Conservation (phyloP, 2,888 invertebrate genomes). For the Ophioninae sp. region DNA sequence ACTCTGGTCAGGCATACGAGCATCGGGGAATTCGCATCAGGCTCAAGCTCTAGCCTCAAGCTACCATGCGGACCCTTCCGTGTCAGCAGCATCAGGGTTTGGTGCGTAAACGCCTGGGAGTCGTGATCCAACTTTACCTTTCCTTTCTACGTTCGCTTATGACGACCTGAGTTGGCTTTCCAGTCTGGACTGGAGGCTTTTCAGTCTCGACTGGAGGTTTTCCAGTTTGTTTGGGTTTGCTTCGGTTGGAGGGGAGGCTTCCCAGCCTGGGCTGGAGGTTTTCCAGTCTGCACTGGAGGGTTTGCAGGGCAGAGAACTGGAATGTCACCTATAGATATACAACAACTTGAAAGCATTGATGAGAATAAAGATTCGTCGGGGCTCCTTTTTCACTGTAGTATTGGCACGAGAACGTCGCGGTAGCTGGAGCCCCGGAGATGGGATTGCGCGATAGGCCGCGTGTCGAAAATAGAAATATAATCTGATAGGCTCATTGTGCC, state of each 20-base stretch:
- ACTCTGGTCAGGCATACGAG: constrained; percentile 28
- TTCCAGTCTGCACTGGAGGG: neutral
- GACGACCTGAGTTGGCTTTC: constrained; percentile 32
- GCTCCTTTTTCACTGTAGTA: constrained; percentile 38
- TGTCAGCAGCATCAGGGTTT: constrained; percentile 46
- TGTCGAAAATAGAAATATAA: constrained; percentile 81
- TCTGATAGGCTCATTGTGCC: constrained; percentile 81
- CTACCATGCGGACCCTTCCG: constrained; percentile 45
- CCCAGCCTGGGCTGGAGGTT: constrained; percentile 4
- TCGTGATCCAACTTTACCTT: constrained; percentile 47
- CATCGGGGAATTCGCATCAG: constrained; percentile 58
- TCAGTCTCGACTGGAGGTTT: too few species aligned
- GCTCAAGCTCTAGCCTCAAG: constrained; percentile 54
- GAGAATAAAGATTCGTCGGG: constrained; percentile 51
- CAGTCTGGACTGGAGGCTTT: constrained; percentile 2
- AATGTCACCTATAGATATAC: constrained; percentile 40
- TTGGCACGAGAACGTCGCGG: constrained; percentile 67
- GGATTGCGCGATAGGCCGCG: constrained; percentile 80
- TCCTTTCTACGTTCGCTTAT: constrained; percentile 49
- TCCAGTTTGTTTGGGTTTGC: too few species aligned
- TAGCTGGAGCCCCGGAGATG: constrained; percentile 75
- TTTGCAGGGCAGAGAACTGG: constrained; percentile 24
- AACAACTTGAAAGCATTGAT: constrained; percentile 38
- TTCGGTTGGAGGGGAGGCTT: too few species aligned
- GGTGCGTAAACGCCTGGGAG: constrained; percentile 29